Evolutionary conservation across 2,797 vertebrate genomes (phyloP), one percentile per base, ranked within the genome.

Genomic region (Peromyscus nudipes): DNA sequence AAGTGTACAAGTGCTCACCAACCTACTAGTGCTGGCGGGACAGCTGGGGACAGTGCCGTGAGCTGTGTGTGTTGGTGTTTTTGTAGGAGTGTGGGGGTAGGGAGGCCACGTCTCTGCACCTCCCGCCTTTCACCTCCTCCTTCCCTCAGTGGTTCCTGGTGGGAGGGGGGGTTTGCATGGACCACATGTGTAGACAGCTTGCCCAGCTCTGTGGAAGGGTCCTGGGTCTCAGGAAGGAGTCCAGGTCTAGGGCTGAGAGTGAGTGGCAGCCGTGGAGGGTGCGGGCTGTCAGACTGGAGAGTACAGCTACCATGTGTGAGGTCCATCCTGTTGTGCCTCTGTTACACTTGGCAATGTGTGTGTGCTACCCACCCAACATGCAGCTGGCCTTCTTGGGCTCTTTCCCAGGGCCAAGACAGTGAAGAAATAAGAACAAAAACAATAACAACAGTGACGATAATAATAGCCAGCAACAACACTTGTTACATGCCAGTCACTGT

Each of bases 391-490:
- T 64, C 21, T 46, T 5, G 2, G 60, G n/a, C 1, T 86, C 91
- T 95, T 92, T 91, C 81, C 83, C 60, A 64, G 79, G 89, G 55
- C 64, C 37, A 55, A 75, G 64, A 57, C 17, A 76, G 27, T 64
- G 57, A 55, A 76, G 93, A 80, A 13, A 49, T 55, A 92, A 55
- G 7, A 84, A 67, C 31, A n/a, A n/a, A 7, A 57, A 60, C n/a
- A 62, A 11, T 10, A 69, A 49, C 25, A 76, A 57, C 43, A 27
- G 65, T 29, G 46, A 34, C 31, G 52, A 34, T 89, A 31, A 67
- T 16, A 16, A 49, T 5, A 55, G 21, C 69, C 37, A 31, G 29
- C 31, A 37, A 8, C 3, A 2, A 84, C 62, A 43, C n/a, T 94
- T 69, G 62, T 21, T 46, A 11, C 12, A 3, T 76, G 46, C 65